Conservation (phyloP, 2,113 vertebrate species). For the Cacatua alba region DNA sequence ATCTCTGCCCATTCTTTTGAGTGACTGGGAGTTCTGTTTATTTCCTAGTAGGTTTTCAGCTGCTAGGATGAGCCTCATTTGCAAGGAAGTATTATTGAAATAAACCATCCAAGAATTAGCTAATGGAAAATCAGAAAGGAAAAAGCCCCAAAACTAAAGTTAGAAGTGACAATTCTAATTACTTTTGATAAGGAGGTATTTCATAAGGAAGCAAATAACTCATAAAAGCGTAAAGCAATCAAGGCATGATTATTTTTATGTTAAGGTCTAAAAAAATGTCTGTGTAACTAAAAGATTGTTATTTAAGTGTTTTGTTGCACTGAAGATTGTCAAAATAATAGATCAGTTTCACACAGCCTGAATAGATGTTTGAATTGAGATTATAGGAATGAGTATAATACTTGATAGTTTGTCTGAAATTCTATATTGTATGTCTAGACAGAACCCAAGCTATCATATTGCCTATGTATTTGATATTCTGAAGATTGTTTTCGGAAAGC, state of each 20-base stretch:
- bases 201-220: background rate
- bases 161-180: background rate
- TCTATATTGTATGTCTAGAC: background rate
- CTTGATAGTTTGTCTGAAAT: background rate
- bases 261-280: background rate
- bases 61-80: background rate
- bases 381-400: background rate
- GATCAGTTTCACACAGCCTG: background rate
- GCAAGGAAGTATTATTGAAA: background rate
- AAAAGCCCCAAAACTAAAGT: background rate
- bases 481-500: background rate
- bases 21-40: background rate
- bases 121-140: background rate
- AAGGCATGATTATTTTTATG: background rate
- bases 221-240: background rate
- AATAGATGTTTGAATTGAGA: background rate
- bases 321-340: constrained; percentile 33
- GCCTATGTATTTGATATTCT: background rate
- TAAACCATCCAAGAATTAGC: background rate
- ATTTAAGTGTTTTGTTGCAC: constrained; percentile 19
- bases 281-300: background rate
- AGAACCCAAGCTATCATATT: background rate
- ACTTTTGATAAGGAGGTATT: background rate
- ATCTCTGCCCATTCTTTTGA: background rate
- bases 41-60: background rate